Base-by-base conservation (phyloP, 2,797 vertebrate species). In the Sphaeramia orbicularis region DNA sequence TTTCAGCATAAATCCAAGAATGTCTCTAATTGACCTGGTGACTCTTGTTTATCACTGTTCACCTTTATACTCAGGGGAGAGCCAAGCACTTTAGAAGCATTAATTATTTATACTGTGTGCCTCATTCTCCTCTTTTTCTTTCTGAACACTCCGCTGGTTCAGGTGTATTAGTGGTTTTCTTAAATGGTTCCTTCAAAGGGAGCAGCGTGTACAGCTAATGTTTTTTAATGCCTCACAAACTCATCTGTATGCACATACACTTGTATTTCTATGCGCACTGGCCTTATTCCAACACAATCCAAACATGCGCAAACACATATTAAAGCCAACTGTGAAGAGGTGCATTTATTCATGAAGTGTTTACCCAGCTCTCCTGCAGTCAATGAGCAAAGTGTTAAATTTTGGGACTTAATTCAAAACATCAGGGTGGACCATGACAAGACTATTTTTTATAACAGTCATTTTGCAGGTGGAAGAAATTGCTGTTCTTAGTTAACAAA, bases 271-370 rank as follows among this genome's bases (percentile, higher is more conserved):
- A 52, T 68, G 63, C 64, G 21, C 43, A 27, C 19, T 80, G 81
- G 68, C 57, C 56, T 79, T 21, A 45, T 58, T 74, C 71, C 79
- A 79, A 48, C 21, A 53, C 38, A 74, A 65, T 72, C 52, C 30
- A 53, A 71, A 58, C 64, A 50, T 45, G 48, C 56, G 36, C 40
- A 47, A 51, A 27, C 51, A 50, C 18, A 65, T 47, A 44, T 76
- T 53, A 47, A 61, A 60, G 71, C 30, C 50, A 54, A 43, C 51
- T 62, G 32, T 55, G 55, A 85, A 84, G 54, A 80, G 70, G 21
- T 0, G 1, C 84, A 83, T 83, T 84, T 64, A 90, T 86, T 87
- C 71, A 24, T 7, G 2, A 19, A 19, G 21, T 80, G 78, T 85
- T 85, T 81, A 69, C 57, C 13, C 48, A 59, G 51, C n/a, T 69